Percentiles rank a stretch among this genome's conserved stretches.
Conservation (phyloP, 1,140 invertebrate species). For the Augochlora pura region DNA sequence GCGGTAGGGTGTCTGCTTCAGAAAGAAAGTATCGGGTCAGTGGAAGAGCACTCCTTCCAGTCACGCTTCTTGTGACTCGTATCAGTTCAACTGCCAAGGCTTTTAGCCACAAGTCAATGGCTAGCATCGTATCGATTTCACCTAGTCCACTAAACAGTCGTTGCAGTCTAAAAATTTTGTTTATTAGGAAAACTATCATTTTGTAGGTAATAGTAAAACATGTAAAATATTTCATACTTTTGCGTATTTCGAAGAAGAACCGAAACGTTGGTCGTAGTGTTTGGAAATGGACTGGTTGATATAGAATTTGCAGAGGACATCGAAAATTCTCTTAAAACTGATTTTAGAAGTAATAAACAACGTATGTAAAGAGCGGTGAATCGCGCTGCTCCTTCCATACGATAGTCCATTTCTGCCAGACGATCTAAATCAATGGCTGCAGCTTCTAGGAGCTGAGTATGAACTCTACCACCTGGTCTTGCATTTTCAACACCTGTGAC, state of each 20-base stretch:
- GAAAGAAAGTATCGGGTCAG: conserved; percentile 84
- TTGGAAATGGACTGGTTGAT: conserved; percentile 74
- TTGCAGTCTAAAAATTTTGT: conserved; percentile 83
- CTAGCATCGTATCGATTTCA: conserved; percentile 86
- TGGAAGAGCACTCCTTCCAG: conserved; percentile 82
- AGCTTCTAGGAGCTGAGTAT: conserved; percentile 85
- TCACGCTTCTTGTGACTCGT: conserved; percentile 84
- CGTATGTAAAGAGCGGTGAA: conserved; percentile 91
- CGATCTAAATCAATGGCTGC: conserved; percentile 87
- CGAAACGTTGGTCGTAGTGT: conserved; percentile 81
- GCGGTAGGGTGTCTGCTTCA: conserved; percentile 82
- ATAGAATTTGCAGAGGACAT: conserved; percentile 69
- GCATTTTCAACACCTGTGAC: conserved; percentile 86
- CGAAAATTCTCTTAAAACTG: conserved; percentile 74
- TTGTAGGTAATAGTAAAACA: no score
- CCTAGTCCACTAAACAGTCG: conserved; percentile 91
- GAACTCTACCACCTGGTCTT: conserved; percentile 82
- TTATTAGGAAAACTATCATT: neutral
- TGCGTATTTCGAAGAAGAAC: conserved; percentile 87
- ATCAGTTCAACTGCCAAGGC: conserved; percentile 92
- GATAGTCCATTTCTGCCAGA: conserved; percentile 92
- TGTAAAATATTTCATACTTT: conserved; percentile 71
- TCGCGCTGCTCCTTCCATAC: conserved; percentile 90
- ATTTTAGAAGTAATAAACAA: conserved; percentile 75
- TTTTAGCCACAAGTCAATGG: conserved; percentile 91